phyloP scores from a whole-genome alignment of 1,140 invertebrate genomes.

The Drosophila neocordata region DNA sequence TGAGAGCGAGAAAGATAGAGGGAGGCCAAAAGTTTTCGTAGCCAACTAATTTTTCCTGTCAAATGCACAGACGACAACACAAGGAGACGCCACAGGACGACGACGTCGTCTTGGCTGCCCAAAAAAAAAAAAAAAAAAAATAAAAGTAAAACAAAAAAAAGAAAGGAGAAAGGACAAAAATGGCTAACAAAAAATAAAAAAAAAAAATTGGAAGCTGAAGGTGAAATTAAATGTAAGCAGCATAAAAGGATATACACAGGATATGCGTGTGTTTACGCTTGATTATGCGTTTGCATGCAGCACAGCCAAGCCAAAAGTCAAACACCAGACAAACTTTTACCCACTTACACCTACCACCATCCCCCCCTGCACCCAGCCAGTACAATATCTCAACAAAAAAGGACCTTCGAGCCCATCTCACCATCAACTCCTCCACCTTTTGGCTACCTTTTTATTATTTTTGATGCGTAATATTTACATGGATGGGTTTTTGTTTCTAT shows the following conservation, averaged over 20 bases:
- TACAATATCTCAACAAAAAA: background rate
- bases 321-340: slow-evolving; percentile 70
- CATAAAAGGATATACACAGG: slow-evolving; percentile 39
- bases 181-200: slow-evolving; percentile 27
- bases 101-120: slow-evolving; percentile 17
- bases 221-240: slow-evolving; percentile 80
- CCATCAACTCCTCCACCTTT: slow-evolving; percentile 28
- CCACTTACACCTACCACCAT: background rate
- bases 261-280: slow-evolving; percentile 62
- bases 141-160: slow-evolving; percentile 19
- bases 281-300: slow-evolving; percentile 80
- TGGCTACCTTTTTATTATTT: slow-evolving; percentile 55
- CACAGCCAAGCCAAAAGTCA: slow-evolving; percentile 72
- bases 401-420: slow-evolving; percentile 3
- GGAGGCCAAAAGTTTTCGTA: slow-evolving; percentile 77
- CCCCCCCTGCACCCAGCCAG: background rate
- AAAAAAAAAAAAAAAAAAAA: slow-evolving; percentile 16
- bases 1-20: slow-evolving; percentile 35
- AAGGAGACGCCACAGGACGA: slow-evolving; percentile 33
- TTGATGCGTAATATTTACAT: slow-evolving; percentile 67
- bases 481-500: slow-evolving; percentile 29
- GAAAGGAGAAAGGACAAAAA: slow-evolving; percentile 22
- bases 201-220: slow-evolving; percentile 45
- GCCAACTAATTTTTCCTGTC: slow-evolving; percentile 80
- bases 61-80: slow-evolving; percentile 78